These are phyloP conservation scores for Hydraecia micacea DNA, from an alignment of 2,888 invertebrate genomes.

Conservation along the genomic window DNA sequence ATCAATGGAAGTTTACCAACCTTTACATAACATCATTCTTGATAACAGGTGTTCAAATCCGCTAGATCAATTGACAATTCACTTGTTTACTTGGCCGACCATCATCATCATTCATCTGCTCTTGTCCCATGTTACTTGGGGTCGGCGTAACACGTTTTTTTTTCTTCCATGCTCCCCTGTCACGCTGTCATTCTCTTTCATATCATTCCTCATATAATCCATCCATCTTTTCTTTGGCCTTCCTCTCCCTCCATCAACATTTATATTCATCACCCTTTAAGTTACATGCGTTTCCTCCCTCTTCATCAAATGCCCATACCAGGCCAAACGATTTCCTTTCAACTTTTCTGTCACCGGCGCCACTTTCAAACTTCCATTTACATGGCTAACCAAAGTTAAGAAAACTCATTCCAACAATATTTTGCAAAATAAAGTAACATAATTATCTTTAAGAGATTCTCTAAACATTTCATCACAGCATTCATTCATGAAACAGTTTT, in stretches of 20 bases:
- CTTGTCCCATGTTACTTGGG: no score
- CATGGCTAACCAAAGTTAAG: no score
- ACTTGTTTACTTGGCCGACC: no score
- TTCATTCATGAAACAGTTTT: conserved; percentile 37
- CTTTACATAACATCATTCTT: not conserved
- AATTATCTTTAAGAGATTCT: not conserved
- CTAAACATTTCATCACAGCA: conserved; percentile 20
- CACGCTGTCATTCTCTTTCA: not conserved
- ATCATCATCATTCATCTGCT: no score
- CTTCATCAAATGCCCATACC: not conserved
- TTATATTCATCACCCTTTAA: not conserved
- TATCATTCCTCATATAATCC: not conserved
- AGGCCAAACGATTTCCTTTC: not conserved
- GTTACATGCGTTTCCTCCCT: not conserved
- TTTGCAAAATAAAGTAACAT: no score
- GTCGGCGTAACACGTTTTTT: no score
- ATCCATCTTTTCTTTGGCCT: not conserved
- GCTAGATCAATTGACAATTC: not conserved
- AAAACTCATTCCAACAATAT: not conserved
- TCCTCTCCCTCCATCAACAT: not conserved
- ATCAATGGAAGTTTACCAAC: not conserved
- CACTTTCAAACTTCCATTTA: not conserved
- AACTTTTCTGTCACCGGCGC: not conserved
- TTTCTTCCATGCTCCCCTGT: no score
- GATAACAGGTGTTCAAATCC: not conserved